phyloP scores from a whole-genome alignment of 2,797 vertebrate species.

The Macropus fuliginosus region DNA sequence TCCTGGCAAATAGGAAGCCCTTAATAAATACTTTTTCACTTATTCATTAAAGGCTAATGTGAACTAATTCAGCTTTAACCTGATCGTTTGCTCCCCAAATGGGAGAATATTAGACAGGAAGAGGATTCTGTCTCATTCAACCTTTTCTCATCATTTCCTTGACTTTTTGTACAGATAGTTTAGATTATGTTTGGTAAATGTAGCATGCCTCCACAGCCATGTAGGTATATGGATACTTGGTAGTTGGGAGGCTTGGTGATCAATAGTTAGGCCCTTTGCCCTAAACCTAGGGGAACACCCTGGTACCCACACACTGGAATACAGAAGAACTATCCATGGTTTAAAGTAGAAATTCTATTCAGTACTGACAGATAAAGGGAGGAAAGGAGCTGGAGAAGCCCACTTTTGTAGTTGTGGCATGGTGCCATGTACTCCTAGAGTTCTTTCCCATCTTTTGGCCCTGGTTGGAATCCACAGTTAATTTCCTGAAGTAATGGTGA shows the following conservation, averaged over 20 bases:
- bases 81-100: neutral
- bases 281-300: neutral
- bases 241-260: neutral
- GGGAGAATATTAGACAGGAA: neutral
- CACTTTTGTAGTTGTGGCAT: neutral
- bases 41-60: neutral
- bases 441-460: neutral
- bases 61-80: neutral
- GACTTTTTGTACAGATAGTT: neutral
- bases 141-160: neutral
- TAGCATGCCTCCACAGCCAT: neutral
- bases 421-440: neutral
- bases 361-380: neutral
- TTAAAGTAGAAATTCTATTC: neutral
- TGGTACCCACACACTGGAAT: neutral
- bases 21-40: neutral
- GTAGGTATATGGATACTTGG: neutral
- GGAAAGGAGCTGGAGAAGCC: neutral
- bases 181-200: neutral
- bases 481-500: neutral
- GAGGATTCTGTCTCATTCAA: neutral
- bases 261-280: neutral
- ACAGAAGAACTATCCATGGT: neutral
- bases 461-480: neutral
- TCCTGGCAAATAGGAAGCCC: neutral